A percentile compares a stretch with the other conserved stretches of the same genome.
Evolutionary conservation across 92 coral and sea anemone species (phyloP).

Genomic region (Virgularia gustaviana): DNA sequence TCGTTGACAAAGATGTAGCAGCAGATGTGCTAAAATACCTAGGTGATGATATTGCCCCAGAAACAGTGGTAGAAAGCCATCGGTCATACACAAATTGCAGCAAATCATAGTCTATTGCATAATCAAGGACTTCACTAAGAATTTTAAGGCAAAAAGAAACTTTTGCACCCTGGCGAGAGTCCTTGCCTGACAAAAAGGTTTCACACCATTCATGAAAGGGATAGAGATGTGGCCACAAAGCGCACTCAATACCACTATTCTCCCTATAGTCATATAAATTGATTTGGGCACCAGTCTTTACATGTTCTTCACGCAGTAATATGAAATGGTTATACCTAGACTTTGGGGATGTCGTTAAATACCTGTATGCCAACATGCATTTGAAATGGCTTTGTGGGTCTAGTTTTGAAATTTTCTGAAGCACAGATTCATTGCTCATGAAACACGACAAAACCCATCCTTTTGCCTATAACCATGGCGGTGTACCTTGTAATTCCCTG

Average conservation of each 20-base stretch:
- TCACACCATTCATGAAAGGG: background rate
- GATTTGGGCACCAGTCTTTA: background rate
- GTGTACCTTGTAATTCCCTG: constrained; percentile 11
- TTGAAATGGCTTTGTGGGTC: background rate
- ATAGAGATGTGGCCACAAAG: no score
- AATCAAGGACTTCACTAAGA: background rate
- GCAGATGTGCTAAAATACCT: background rate
- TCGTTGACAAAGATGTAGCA: background rate
- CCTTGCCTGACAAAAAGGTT: background rate
- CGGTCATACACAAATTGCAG: constrained; percentile 4
- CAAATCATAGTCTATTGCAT: constrained; percentile 1
- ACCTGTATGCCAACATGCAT: constrained; percentile 11
- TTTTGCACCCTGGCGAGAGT: no score
- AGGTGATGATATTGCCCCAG: background rate
- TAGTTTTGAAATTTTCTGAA: background rate
- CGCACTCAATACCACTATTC: background rate
- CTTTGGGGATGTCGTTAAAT: background rate
- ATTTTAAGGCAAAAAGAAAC: background rate
- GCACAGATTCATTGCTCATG: constrained; percentile 4
- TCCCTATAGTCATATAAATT: constrained; percentile 34
- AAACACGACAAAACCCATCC: constrained; percentile 16
- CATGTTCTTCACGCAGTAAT: background rate
- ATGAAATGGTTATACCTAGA: background rate
- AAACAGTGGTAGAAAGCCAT: background rate
- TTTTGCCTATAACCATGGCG: constrained; percentile 39